Percentiles rank a stretch among this genome's conserved stretches.
Conservation (phyloP, 2,797 vertebrate species). For the Hafferia zeledoni region DNA sequence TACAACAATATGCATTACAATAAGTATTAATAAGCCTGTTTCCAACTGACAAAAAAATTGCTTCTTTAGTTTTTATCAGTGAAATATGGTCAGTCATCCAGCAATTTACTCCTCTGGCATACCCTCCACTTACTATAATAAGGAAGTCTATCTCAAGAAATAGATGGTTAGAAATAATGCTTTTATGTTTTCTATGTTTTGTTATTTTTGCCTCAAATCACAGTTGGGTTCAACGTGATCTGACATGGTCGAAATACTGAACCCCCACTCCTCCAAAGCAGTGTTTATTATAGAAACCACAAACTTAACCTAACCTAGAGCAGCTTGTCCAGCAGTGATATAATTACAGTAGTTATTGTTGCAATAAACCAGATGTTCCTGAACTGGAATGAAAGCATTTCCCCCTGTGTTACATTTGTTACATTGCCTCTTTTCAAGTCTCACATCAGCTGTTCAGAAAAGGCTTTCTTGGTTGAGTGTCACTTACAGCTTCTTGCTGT, state of each 20-base stretch:
- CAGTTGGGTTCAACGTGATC: slow-evolving; percentile 43
- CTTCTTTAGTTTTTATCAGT: slow-evolving; percentile 20
- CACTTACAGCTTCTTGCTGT: slow-evolving; percentile 60
- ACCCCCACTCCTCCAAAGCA: slow-evolving; percentile 49
- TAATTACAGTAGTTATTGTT: slow-evolving; percentile 75
- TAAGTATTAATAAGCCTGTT: background rate
- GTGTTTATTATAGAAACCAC: slow-evolving; percentile 72
- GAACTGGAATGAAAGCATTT: slow-evolving; percentile 58
- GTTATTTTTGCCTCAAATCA: slow-evolving; percentile 65
- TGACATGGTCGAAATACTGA: slow-evolving; percentile 59
- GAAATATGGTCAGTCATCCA: slow-evolving; percentile 27
- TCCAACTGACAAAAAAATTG: background rate
- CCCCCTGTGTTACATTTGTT: slow-evolving; percentile 44
- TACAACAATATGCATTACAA: background rate
- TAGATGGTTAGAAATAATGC: slow-evolving; percentile 40
- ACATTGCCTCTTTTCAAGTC: slow-evolving; percentile 65
- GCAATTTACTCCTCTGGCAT: slow-evolving; percentile 40
- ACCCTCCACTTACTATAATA: slow-evolving; percentile 11
- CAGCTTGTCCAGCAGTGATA: slow-evolving; percentile 70
- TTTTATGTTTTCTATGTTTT: slow-evolving; percentile 60
- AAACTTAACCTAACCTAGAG: slow-evolving; percentile 68
- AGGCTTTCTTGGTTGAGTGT: slow-evolving; percentile 40
- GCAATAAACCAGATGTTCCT: slow-evolving; percentile 75
- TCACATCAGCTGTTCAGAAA: slow-evolving; percentile 72
- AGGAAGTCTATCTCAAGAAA: slow-evolving; percentile 44